These are phyloP conservation scores for Gastracanthus pulcherrimus DNA, from an alignment of 2,888 invertebrate genomes.

Conservation along the genomic window DNA sequence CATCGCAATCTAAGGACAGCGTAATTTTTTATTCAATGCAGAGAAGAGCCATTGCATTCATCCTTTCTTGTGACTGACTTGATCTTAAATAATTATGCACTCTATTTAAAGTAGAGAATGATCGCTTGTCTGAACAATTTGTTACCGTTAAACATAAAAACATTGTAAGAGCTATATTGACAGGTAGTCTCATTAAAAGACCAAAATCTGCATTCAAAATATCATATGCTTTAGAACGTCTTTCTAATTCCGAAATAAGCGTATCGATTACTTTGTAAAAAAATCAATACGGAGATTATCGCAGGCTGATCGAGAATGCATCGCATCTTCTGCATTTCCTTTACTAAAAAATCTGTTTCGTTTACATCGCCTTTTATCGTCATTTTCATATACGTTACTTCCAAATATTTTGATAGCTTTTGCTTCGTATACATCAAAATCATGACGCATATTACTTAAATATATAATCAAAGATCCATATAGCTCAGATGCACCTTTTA, in stretches of 20 bases:
- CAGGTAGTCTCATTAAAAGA: neutral
- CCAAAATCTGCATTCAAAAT: neutral
- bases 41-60: neutral
- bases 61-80: no score
- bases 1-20: neutral
- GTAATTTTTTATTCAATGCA: neutral
- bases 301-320: neutral
- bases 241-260: neutral
- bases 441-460: slow-evolving; percentile 29
- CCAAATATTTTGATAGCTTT: slow-evolving; percentile 37
- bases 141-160: slow-evolving; percentile 59
- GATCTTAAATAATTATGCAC: neutral
- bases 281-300: neutral
- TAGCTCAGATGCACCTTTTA: no score
- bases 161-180: slow-evolving; percentile 16
- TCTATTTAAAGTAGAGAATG: neutral
- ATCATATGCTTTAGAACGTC: neutral
- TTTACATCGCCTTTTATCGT: neutral
- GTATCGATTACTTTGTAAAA: neutral
- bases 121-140: neutral
- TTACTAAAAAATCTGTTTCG: neutral
- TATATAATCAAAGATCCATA: no score
- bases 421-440: slow-evolving; percentile 37
- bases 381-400: slow-evolving; percentile 19
- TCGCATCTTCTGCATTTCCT: neutral